Evolutionary conservation across 2,888 invertebrate species (phyloP).

Genomic region (Chloroclystis v-ata): DNA sequence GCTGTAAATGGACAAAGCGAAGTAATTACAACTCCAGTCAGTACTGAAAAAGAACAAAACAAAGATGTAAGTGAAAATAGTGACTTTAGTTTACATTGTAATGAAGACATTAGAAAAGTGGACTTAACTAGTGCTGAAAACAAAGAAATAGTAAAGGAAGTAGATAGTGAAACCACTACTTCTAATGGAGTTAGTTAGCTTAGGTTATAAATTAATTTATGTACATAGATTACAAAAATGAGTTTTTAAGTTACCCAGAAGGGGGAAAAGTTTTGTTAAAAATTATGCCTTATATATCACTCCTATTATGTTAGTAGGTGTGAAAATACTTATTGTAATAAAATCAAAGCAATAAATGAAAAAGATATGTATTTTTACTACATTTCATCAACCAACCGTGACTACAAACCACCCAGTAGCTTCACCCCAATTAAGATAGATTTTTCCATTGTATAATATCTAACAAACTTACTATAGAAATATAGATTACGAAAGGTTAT

Average conservation of each 20-base stretch:
- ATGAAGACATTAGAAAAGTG: slow-evolving; percentile 13
- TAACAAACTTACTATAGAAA: no score
- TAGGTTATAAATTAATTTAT: slow-evolving; percentile 15
- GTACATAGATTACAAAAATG: slow-evolving; percentile 9
- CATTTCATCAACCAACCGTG: no score
- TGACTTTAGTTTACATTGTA: slow-evolving; percentile 15
- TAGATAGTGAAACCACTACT: slow-evolving; percentile 13
- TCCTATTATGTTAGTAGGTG: slow-evolving; percentile 7
- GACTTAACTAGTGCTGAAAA: slow-evolving; percentile 8
- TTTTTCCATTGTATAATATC: no score
- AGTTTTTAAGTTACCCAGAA: slow-evolving; percentile 12
- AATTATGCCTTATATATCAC: slow-evolving; percentile 10
- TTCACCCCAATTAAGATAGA: no score
- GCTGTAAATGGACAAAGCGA: not conserved
- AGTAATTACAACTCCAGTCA: not conserved
- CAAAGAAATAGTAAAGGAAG: slow-evolving; percentile 8
- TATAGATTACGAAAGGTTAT: no score
- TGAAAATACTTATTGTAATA: slow-evolving; percentile 5
- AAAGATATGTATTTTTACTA: not conserved
- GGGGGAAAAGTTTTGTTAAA: slow-evolving; percentile 10
- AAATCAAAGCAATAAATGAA: slow-evolving; percentile 8
- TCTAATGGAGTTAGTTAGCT: slow-evolving; percentile 19
- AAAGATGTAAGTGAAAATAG: slow-evolving; percentile 14
- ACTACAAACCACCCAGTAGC: no score
- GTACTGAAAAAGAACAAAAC: slow-evolving; percentile 6